Conservation (phyloP, 1,140 invertebrate genomes). For the Drosophila rhopaloa region DNA sequence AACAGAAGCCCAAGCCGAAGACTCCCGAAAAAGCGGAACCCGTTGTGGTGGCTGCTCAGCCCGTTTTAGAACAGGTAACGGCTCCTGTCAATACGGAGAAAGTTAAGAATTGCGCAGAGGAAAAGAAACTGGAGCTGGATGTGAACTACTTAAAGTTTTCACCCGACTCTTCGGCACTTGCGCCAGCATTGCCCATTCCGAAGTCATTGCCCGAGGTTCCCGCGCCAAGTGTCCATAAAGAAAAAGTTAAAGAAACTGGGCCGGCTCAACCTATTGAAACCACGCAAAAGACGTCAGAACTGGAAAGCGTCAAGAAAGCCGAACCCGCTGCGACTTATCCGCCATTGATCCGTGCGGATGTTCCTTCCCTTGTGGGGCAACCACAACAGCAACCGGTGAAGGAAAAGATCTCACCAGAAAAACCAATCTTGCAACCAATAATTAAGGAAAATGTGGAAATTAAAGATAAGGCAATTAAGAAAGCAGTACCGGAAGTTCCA, state of each 20-base stretch:
- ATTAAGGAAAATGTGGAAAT: constrained; percentile 21
- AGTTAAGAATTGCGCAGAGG: background rate
- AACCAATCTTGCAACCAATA: background rate
- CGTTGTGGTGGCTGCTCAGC: background rate
- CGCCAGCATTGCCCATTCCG: background rate
- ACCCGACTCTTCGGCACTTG: constrained; percentile 12
- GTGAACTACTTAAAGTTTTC: constrained; percentile 26
- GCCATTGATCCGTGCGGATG: background rate
- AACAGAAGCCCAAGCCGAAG: constrained; percentile 22
- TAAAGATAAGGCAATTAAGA: constrained; percentile 55
- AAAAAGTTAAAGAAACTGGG: constrained; percentile 8
- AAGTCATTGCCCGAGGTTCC: constrained; percentile 1
- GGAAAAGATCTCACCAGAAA: constrained; percentile 7
- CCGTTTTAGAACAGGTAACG: background rate
- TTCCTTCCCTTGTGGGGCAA: background rate
- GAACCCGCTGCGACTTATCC: constrained; percentile 4
- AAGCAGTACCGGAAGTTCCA: constrained; percentile 14
- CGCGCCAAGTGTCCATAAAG: background rate
- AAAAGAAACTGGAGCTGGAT: constrained; percentile 28
- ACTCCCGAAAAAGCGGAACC: constrained; percentile 19
- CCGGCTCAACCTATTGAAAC: background rate
- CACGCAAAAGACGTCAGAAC: constrained; percentile 8
- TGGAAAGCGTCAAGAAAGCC: constrained; percentile 8
- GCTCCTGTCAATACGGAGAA: constrained; percentile 4
- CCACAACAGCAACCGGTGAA: background rate